Evolutionary conservation across 1,140 invertebrate genomes (phyloP).

Genomic region (Trichonephila clavipes): DNA sequence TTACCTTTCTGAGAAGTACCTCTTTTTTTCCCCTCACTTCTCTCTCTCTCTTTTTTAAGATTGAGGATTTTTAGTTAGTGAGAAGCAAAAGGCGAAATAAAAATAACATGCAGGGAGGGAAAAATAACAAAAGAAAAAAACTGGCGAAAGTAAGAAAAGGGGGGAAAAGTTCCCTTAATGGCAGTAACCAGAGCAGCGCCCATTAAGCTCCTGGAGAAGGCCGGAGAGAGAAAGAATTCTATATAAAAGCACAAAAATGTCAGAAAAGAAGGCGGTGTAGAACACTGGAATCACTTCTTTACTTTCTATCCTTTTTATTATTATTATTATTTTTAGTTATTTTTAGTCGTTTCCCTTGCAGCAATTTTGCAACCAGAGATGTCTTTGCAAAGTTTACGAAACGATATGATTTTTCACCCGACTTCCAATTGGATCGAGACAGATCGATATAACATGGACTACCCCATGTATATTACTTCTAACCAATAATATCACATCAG

Average conservation of each 20-base stretch:
- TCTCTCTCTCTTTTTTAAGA: neutral
- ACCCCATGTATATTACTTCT: neutral
- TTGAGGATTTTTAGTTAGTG: slow-evolving; percentile 68
- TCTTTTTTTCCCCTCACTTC: neutral
- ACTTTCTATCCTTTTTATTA: slow-evolving; percentile 43
- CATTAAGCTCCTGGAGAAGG: slow-evolving; percentile 69
- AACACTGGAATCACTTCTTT: slow-evolving; percentile 74
- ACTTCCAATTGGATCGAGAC: slow-evolving; percentile 22
- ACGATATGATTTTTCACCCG: slow-evolving; percentile 8
- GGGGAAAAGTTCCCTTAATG: slow-evolving; percentile 60
- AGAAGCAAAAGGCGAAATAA: slow-evolving; percentile 46
- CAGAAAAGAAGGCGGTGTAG: slow-evolving; percentile 72
- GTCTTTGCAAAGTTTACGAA: slow-evolving; percentile 18
- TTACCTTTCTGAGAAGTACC: slow-evolving; percentile 2
- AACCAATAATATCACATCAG: neutral
- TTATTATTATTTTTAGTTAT: slow-evolving; percentile 38
- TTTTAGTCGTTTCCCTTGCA: slow-evolving; percentile 45
- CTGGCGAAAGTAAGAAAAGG: slow-evolving; percentile 1
- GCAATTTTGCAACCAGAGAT: slow-evolving; percentile 71
- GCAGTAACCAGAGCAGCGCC: slow-evolving; percentile 73
- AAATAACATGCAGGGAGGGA: slow-evolving; percentile 12
- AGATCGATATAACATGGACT: neutral
- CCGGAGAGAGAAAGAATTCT: neutral
- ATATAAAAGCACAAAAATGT: slow-evolving; percentile 61
- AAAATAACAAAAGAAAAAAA: slow-evolving; percentile 51